phyloP scores from a whole-genome alignment of 2,113 vertebrate species.

The Empidonax traillii region DNA sequence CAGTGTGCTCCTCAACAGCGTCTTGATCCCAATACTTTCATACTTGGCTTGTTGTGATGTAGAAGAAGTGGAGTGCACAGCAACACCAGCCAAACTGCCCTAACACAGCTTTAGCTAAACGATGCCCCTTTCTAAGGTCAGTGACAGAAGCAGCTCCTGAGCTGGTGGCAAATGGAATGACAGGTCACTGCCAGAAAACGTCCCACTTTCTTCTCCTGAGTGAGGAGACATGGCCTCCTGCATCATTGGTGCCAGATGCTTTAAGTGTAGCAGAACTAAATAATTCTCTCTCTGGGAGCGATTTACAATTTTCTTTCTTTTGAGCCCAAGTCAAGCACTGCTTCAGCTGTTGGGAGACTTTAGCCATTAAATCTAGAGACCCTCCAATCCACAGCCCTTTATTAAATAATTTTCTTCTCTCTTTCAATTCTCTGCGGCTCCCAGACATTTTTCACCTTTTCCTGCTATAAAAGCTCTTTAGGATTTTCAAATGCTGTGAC shows the following conservation, averaged over 20 bases:
- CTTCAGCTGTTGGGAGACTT: not conserved
- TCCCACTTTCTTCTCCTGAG: not conserved
- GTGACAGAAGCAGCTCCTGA: not conserved
- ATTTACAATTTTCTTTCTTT: not conserved
- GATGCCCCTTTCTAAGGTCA: not conserved
- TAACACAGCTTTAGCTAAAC: not conserved
- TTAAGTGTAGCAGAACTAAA: not conserved
- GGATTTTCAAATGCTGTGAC: not conserved
- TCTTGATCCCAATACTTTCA: not conserved
- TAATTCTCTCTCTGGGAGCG: not conserved
- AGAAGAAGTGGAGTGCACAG: not conserved
- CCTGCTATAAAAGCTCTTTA: not conserved
- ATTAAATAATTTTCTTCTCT: not conserved
- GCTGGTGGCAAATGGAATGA: not conserved
- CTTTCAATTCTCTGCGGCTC: not conserved
- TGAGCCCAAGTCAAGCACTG: not conserved
- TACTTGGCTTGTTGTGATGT: not conserved
- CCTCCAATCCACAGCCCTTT: not conserved
- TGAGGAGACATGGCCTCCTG: not conserved
- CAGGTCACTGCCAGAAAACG: not conserved
- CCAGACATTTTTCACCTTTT: not conserved
- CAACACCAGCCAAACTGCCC: not conserved
- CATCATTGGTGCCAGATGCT: not conserved
- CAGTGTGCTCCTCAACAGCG: not conserved
- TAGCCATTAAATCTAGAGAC: not conserved